Percentiles rank a stretch among this genome's conserved stretches.
These are phyloP conservation scores for Uloborus diversus DNA, from an alignment of 1,140 invertebrate genomes.

Conservation along the genomic window DNA sequence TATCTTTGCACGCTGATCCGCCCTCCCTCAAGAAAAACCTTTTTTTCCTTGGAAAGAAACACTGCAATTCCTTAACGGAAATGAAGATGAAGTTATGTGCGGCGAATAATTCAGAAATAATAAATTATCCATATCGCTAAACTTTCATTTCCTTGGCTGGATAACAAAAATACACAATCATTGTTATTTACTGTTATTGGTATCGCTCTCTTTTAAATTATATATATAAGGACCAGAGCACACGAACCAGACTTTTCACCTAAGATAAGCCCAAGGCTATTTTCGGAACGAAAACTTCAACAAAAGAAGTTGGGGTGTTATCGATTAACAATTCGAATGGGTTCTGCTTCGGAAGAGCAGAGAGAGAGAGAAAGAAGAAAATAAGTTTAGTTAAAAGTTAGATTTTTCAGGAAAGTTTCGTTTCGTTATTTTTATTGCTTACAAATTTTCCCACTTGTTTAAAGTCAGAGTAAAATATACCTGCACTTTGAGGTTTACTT, in stretches of 20 bases:
- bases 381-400: neutral
- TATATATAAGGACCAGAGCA: neutral
- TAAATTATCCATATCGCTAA: constrained; percentile 20
- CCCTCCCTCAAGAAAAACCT: too few species aligned
- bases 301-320: neutral
- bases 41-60: too few species aligned
- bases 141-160: neutral
- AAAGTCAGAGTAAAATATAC: too few species aligned
- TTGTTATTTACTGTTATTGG: neutral
- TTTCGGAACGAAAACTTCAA: neutral
- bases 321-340: neutral
- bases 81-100: constrained; percentile 17
- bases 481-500: too few species aligned
- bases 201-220: too few species aligned
- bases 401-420: too few species aligned
- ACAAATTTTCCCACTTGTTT: too few species aligned
- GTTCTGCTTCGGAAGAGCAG: neutral
- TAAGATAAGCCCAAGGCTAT: neutral
- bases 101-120: constrained; percentile 21
- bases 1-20: too few species aligned
- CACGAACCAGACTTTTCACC: neutral
- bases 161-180: neutral
- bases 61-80: too few species aligned
- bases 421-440: too few species aligned
- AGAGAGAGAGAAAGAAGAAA: neutral